phyloP scores from a whole-genome alignment of 2,113 vertebrate genomes.

The Agelaius tricolor region DNA sequence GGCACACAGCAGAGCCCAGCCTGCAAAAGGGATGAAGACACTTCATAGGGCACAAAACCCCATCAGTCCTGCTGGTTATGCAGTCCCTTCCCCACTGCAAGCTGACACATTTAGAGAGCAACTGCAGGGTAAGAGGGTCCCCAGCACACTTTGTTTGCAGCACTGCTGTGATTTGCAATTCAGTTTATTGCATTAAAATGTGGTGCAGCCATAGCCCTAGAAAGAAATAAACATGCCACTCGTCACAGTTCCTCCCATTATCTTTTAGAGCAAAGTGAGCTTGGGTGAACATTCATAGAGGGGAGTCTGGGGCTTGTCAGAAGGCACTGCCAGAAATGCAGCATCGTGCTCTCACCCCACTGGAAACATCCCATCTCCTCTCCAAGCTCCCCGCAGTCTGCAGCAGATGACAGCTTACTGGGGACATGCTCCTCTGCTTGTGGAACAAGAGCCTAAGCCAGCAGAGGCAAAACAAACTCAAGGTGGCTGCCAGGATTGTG shows the following conservation, averaged over 20 bases:
- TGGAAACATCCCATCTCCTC: not conserved
- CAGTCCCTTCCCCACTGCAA: not conserved
- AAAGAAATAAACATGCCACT: not conserved
- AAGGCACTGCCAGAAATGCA: not conserved
- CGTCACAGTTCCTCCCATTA: not conserved
- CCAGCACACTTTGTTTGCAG: not conserved
- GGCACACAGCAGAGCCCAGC: not conserved
- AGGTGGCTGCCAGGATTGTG: not conserved
- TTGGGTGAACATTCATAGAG: not conserved
- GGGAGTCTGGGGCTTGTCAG: not conserved
- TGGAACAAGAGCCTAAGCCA: not conserved
- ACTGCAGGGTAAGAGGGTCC: not conserved
- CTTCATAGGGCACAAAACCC: accelerated
- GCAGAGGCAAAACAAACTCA: not conserved
- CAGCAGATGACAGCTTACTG: not conserved
- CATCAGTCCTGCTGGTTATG: accelerated
- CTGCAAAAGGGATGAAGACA: not conserved
- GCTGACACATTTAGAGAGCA: not conserved
- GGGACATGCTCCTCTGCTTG: not conserved
- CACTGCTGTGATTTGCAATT: not conserved
- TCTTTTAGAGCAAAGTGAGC: not conserved
- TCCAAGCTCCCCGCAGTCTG: not conserved
- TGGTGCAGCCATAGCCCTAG: not conserved
- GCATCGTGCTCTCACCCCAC: not conserved
- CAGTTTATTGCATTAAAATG: not conserved